Conservation (phyloP, 2,888 invertebrate species). For the Netelia virgata region DNA sequence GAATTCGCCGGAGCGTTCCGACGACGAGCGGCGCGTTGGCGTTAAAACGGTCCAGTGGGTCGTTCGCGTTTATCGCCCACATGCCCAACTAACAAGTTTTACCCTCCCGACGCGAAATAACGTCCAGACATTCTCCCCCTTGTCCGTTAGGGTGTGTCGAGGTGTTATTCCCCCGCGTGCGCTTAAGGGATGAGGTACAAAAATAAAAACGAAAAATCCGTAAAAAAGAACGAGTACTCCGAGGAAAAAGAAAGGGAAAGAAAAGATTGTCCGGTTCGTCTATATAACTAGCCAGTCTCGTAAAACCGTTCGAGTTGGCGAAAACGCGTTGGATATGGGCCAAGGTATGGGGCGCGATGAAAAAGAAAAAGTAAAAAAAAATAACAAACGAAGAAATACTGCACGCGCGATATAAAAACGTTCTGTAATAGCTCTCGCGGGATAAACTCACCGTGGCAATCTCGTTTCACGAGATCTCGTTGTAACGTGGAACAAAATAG, state of each 20-base stretch:
- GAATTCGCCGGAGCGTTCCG: not conserved
- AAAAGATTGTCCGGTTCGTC: too few species aligned
- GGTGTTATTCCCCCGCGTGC: not conserved
- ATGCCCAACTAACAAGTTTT: too few species aligned
- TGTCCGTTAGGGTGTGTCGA: not conserved
- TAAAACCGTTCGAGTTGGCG: constrained; percentile 46
- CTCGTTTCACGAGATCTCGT: constrained; percentile 39
- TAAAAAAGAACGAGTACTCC: not conserved
- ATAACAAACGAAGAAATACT: constrained; percentile 27
- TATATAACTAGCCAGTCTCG: constrained; percentile 26
- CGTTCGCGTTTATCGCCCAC: too few species aligned
- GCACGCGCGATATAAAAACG: constrained; percentile 43
- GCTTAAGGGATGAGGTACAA: constrained; percentile 18
- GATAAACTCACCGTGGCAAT: constrained; percentile 49
- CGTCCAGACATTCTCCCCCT: not conserved
- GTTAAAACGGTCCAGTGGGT: not conserved
- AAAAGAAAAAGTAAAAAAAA: not conserved
- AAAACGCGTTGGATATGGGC: constrained; percentile 35
- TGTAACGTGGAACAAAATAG: not conserved
- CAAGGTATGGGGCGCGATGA: not conserved
- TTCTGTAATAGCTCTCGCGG: constrained; percentile 49
- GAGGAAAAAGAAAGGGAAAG: too few species aligned
- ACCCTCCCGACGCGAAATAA: constrained; percentile 28
- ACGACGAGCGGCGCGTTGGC: not conserved
- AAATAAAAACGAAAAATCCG: not conserved